Percentiles rank a stretch among this genome's conserved stretches.
phyloP scores from a whole-genome alignment of 2,888 invertebrate species.

The Pogonocherus hispidulus region DNA sequence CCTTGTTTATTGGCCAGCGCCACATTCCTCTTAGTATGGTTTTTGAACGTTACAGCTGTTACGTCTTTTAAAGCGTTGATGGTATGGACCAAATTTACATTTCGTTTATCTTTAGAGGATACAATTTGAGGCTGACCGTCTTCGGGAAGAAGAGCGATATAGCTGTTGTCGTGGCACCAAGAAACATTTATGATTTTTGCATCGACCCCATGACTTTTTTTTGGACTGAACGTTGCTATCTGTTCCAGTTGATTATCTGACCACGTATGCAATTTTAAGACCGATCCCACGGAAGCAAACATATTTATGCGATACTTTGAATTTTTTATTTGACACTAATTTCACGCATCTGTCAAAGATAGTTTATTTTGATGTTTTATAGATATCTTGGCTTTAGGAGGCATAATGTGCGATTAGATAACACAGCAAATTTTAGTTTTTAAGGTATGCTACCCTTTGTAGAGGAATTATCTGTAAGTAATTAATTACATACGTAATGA shows the following conservation, averaged over 20 bases:
- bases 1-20: conserved; percentile 60
- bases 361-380: neutral
- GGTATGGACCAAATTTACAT: conserved; percentile 58
- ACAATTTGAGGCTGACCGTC: conserved; percentile 60
- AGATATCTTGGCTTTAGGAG: too few relatives aligned
- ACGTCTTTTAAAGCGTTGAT: conserved; percentile 57
- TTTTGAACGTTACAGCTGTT: conserved; percentile 58
- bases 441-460: too few relatives aligned
- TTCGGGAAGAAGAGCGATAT: conserved; percentile 58
- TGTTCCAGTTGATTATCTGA: conserved; percentile 48
- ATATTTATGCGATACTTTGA: conserved; percentile 45
- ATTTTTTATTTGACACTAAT: conserved; percentile 23
- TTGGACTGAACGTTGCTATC: conserved; percentile 48
- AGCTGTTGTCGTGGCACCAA: conserved; percentile 63
- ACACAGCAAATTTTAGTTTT: too few relatives aligned
- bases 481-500: too few relatives aligned
- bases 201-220: conserved; percentile 24
- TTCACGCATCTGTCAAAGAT: conserved; percentile 5
- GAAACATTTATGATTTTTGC: conserved; percentile 56
- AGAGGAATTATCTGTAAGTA: too few relatives aligned
- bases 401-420: too few relatives aligned
- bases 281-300: conserved; percentile 56
- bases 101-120: conserved; percentile 55
- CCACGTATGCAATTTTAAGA: conserved; percentile 56
- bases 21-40: conserved; percentile 58